Evolutionary conservation across 2,888 invertebrate genomes (phyloP), one percentile per base, ranked within the genome.

Genomic region (Cacoxenus indagator): DNA sequence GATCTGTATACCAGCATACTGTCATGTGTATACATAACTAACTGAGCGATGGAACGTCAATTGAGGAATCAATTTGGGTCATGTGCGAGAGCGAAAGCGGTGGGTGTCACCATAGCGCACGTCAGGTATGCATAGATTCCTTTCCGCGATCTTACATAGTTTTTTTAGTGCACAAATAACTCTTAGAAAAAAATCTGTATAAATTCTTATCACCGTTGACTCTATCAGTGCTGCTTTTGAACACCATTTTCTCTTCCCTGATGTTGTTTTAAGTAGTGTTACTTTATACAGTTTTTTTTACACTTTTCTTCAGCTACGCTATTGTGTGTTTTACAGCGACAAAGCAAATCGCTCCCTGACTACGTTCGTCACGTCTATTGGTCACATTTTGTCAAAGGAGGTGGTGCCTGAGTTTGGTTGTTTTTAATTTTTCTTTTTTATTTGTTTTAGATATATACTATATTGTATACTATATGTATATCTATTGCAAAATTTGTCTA

Each of bases 331-430:
- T 57, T 57, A 9, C 22, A 19, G 65, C n/a, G 11, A 8, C 14
- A 46, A 22, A 11, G 54, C 54, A 65, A 65, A 65, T 65, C 65
- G 62, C 65, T 65, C 65, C 51, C 51, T 54, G 66, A 66, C 70
- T 74, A 71, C 76, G 73, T 82, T 80, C 81, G 78, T 80, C 79
- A 80, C 79, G 82, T 80, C 75, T 73, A 82, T 80, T 82, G 70
- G 70, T 65, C 70, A 66, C 61, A 68, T 69, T 67, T 67, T 67
- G 67, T 69, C 67, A 54, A 67, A 65, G 67, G 69, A 70, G 72
- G 73, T 70, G 70, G 48, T 69, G 64, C 70, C 70, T 69, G 65
- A 26, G 71, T 68, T 31, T 19, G 54, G 45, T 59, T 67, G 26
- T n/a, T n/a, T n/a, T 43, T 43, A 11, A 43, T 5, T n/a, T 43